Base-by-base conservation (phyloP, 2,113 vertebrate genomes). In the Pedetes capensis region DNA sequence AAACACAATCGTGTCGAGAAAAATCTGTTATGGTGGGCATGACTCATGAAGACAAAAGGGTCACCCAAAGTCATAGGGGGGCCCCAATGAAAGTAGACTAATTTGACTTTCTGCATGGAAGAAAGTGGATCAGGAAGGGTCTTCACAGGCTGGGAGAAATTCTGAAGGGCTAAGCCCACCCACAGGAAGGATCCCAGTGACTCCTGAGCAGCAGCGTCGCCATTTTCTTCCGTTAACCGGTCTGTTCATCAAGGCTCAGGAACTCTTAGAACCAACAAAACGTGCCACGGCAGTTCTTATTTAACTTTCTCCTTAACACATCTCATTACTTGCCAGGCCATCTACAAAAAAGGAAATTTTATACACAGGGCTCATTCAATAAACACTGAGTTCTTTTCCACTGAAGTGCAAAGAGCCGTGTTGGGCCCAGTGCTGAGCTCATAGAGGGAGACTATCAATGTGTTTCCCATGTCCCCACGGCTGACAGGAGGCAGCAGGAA, bases 101-200 rank as follows among this genome's bases (percentile, higher is more conserved):
- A 5, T 6, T 8, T 74, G 63, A 29, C 29, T 76, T 68, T 79
- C 39, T 51, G 4, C 9, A 0, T 18, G n/a, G 79, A 32, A 23
- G 57, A 5, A 23, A 17, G 1, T 4, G 20, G 64, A 14, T 20
- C 3, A 8, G 64, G 68, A 44, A 16, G 14, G 13, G 16, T 39
- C 57, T 32, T 12, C 39, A 16, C 55, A 10, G 17, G 0, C 10
- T 25, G 42, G 53, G 27, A 53, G 64, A 42, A 32, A 63, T 51
- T 42, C 23, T 5, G 80, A 61, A 49, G 4, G 4, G 34, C 25
- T 4, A 5, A 18, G 8, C 14, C 3, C 39, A 16, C 16, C n/a
- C 6, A 0, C 1, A 0, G 72, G 16, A 4, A 51, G 16, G 27
- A 14, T 13, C 22, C 69, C 3, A 18, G 3, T 0, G 0, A 39